Evolutionary conservation across 2,888 invertebrate genomes (phyloP).

Genomic region (Polylopha cassiicola): DNA sequence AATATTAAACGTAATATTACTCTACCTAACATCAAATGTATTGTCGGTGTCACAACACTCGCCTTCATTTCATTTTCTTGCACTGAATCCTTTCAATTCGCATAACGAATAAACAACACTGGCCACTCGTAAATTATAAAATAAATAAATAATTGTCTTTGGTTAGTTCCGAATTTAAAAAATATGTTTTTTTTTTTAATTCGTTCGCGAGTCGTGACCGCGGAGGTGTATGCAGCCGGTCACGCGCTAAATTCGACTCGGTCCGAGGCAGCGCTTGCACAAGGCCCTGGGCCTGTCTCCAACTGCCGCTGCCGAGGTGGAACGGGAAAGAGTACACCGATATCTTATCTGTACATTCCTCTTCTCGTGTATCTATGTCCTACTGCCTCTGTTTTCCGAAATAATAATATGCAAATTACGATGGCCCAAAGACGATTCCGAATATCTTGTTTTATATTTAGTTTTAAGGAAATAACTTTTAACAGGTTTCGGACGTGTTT

Average conservation of each 20-base stretch:
- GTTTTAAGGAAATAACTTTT: too few species aligned
- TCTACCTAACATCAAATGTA: slow-evolving; percentile 71
- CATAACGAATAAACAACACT: slow-evolving; percentile 1
- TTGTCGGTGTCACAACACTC: slow-evolving; percentile 42
- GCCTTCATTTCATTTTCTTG: slow-evolving; percentile 62
- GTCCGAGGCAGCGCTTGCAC: slow-evolving; percentile 46
- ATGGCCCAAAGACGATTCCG: too few species aligned
- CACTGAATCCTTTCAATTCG: slow-evolving; percentile 15
- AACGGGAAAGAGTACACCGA: slow-evolving; percentile 55
- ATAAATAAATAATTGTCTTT: too few species aligned
- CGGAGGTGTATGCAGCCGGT: slow-evolving; percentile 23
- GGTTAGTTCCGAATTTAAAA: too few species aligned
- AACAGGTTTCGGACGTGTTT: too few species aligned
- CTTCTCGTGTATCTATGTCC: too few species aligned
- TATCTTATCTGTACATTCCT: slow-evolving; percentile 36
- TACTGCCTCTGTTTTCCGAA: too few species aligned
- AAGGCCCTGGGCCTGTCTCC: too few species aligned
- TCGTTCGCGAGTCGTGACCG: slow-evolving; percentile 11
- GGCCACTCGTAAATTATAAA: slow-evolving; percentile 2
- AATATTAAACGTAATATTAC: slow-evolving; percentile 80
- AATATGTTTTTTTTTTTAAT: slow-evolving; percentile 1
- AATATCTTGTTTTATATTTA: too few species aligned
- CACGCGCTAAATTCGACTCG: slow-evolving; percentile 12
- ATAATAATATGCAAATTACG: too few species aligned
- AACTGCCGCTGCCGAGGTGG: slow-evolving; percentile 33